Evolutionary conservation across 2,113 vertebrate species (phyloP), one percentile per base, ranked within the genome.

Genomic region (Neogobius melanostomus): DNA sequence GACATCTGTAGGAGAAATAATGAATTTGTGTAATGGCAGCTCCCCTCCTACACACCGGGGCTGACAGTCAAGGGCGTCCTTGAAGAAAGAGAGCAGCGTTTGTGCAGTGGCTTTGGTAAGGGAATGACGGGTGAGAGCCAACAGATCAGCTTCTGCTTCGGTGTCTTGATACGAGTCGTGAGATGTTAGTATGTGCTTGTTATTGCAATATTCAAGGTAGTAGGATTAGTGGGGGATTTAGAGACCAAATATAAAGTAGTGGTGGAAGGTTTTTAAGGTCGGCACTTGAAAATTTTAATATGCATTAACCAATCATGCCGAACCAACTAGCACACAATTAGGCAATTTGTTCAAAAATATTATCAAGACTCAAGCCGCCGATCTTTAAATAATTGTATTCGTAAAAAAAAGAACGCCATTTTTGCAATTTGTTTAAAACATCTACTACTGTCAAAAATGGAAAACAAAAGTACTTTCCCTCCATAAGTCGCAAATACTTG

Each of bases 1-100:
- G 67, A 63, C 15, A 43, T 21, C 68, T 1, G 1, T 3, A 65
- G 43, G 44, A 77, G 71, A 72, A 75, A 81, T 71, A 51, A 50
- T 66, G 54, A 73, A 54, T 42, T 54, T 28, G 51, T 66, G 21
- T 80, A 79, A 84, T 75, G 71, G 75, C 68, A 64, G 48, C 63
- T 71, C 16, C 11, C 71, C 68, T 75, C 61, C 74, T 44, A 61
- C 56, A 36, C 64, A 46, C 65, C 0, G 1, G 66, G 51, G 43
- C 44, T 70, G 66, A 61, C 69, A 61, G 80, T 76, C 60, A 80
- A 75, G 70, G 68, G 70, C 49, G 11, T 50, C 69, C 72, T 17
- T 16, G n/a, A 14, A 63, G 17, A 61, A 46, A 51, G 52, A 5
- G 5, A 64, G 57, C n/a, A 48, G 7, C 11, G 48, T 74, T 57